A percentile compares a stretch with the other conserved stretches of the same genome.
phyloP scores from a whole-genome alignment of 2,113 vertebrate species.

The Fukomys damarensis region DNA sequence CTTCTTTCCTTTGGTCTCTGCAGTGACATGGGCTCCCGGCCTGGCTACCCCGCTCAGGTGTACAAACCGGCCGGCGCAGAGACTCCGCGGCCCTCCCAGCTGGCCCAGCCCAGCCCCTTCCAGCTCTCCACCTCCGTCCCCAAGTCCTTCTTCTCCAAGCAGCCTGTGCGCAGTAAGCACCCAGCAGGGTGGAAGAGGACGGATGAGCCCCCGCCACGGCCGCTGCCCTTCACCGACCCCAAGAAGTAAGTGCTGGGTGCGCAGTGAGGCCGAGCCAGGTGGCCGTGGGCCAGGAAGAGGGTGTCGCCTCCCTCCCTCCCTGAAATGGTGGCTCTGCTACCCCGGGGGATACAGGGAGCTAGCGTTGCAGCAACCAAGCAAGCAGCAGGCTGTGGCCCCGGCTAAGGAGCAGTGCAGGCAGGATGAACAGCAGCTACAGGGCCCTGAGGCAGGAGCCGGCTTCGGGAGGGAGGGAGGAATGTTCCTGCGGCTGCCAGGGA shows the following conservation, averaged over 20 bases:
- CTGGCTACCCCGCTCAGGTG: constrained; percentile 88
- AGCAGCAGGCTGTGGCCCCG: too few relatives aligned
- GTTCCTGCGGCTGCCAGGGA: too few relatives aligned
- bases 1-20: constrained; percentile 10
- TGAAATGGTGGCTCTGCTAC: too few relatives aligned
- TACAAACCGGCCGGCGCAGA: constrained; percentile 89
- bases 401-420: neutral
- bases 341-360: neutral
- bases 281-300: neutral
- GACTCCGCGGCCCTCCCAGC: constrained; percentile 83
- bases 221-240: constrained; percentile 79
- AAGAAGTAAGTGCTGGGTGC: constrained; percentile 82
- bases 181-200: constrained; percentile 85
- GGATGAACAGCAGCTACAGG: neutral
- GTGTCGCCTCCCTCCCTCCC: neutral
- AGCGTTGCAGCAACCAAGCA: neutral
- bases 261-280: neutral
- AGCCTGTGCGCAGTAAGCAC: constrained; percentile 82
- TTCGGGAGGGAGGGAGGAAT: neutral
- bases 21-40: constrained; percentile 81
- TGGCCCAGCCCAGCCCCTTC: constrained; percentile 84
- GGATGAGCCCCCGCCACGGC: constrained; percentile 80
- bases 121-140: constrained; percentile 92
- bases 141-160: constrained; percentile 92
- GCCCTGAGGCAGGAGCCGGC: neutral